Evolutionary conservation across 2,113 vertebrate species (phyloP), one percentile per base, ranked within the genome.

Genomic region (Cervus canadensis): DNA sequence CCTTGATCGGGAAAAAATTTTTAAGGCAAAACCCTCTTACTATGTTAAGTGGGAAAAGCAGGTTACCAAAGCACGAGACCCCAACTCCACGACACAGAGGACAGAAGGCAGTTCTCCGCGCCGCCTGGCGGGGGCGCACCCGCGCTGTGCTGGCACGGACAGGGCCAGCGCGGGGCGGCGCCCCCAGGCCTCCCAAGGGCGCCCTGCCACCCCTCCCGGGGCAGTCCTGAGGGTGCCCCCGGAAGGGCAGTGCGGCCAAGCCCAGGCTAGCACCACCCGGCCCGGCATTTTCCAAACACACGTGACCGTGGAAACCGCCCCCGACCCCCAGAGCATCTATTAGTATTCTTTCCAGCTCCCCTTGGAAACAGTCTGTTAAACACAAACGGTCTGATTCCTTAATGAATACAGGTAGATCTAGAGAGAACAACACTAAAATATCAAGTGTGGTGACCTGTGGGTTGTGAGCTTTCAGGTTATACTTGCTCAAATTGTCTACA

Each of bases 31-130:
- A 60, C 6, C n/a, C 87, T 79, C 36, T 71, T 82, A 89, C 79
- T 78, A 54, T 23, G 60, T 59, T 94, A 88, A 79, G 50, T 30
- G 76, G 43, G 33, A 87, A 90, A 93, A 60, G 19, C 26, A 82
- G 50, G 23, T 78, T 36, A 60, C 60, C 88, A 89, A 91, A 40
- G 15, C 82, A 36, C 23, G 40, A 88, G 48, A 83, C 8, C 19
- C 90, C 33, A 28, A 12, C 57, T 94, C 94, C n/a, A n/a, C 10
- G 59, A 93, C 92, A 67, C 43, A 89, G 91, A 89, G 19, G 62
- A 5, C 76, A 26, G 26, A 94, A 36, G 25, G 48, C 50, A 4
- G 56, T 9, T 8, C 48, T 43, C 43, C 23, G 0, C 33, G 28
- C 45, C 1, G 0, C 52, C 21, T 81, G 52, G 1, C 40, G 2